Conservation (phyloP, 2,797 vertebrate genomes). For the Capromys pilorides region DNA sequence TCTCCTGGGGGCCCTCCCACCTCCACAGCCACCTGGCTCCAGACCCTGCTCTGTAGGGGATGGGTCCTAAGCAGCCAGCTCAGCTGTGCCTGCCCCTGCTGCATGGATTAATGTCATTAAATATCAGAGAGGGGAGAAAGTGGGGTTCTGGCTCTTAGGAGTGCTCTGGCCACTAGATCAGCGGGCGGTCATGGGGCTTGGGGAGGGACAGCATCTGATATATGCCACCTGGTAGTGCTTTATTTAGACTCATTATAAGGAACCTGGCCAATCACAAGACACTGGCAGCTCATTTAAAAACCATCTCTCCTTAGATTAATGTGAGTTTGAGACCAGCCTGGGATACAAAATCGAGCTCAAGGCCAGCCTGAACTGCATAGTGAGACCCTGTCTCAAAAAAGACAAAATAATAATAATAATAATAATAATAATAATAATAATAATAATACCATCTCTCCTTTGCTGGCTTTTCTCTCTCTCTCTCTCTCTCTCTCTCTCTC, state of each 20-base stretch:
- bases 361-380: too few relatives aligned
- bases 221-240: slow-evolving; percentile 46
- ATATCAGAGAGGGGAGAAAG: neutral
- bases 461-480: neutral
- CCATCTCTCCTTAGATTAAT: too few relatives aligned
- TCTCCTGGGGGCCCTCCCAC: neutral
- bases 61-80: neutral
- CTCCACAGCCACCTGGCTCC: neutral
- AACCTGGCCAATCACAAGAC: neutral
- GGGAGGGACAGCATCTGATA: neutral
- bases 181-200: too few relatives aligned
- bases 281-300: neutral
- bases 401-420: too few relatives aligned
- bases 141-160: neutral
- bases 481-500: neutral
- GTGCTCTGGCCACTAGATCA: neutral
- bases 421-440: too few relatives aligned
- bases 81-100: neutral
- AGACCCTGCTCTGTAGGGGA: neutral
- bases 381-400: too few relatives aligned
- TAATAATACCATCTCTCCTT: neutral
- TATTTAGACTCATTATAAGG: slow-evolving; percentile 14
- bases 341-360: too few relatives aligned
- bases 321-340: too few relatives aligned
- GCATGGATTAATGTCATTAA: neutral